phyloP scores from a whole-genome alignment of 2,888 invertebrate species.

The Phaonia tiefii region DNA sequence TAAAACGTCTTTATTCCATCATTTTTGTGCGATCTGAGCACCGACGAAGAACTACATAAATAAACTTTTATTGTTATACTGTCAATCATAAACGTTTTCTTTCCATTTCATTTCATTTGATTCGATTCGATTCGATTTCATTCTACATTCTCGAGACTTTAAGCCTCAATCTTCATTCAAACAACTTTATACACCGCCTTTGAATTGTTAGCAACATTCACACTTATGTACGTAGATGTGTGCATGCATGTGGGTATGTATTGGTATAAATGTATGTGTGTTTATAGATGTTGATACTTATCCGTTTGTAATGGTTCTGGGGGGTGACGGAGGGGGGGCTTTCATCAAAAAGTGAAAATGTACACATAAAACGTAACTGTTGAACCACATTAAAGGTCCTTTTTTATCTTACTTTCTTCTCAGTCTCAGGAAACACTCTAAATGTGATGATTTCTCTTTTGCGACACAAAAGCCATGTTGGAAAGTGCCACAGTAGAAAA shows the following conservation, averaged over 20 bases:
- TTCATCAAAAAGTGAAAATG: no score
- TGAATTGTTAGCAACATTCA: neutral
- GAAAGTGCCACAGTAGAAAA: conserved; percentile 10
- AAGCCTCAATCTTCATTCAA: conserved; percentile 16
- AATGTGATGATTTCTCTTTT: no score
- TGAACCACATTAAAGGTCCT: neutral
- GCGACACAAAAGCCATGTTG: neutral
- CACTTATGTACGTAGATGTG: neutral
- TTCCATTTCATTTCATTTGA: conserved; percentile 20
- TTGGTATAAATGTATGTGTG: neutral
- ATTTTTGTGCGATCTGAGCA: neutral
- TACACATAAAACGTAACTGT: conserved; percentile 6
- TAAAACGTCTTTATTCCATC: conserved; percentile 1
- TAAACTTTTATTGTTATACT: conserved; percentile 41
- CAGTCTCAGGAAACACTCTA: neutral
- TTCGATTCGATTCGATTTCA: neutral
- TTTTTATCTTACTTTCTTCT: neutral
- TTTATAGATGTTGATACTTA: no score
- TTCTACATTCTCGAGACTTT: conserved; percentile 20
- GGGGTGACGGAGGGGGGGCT: no score
- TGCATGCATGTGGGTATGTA: neutral
- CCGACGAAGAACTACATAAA: neutral
- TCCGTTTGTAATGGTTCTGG: no score
- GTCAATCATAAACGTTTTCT: conserved; percentile 47
- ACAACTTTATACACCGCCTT: conserved; percentile 14